Evolutionary conservation across 1,140 invertebrate genomes (phyloP).

Genomic region (Ceratitis capitata): DNA sequence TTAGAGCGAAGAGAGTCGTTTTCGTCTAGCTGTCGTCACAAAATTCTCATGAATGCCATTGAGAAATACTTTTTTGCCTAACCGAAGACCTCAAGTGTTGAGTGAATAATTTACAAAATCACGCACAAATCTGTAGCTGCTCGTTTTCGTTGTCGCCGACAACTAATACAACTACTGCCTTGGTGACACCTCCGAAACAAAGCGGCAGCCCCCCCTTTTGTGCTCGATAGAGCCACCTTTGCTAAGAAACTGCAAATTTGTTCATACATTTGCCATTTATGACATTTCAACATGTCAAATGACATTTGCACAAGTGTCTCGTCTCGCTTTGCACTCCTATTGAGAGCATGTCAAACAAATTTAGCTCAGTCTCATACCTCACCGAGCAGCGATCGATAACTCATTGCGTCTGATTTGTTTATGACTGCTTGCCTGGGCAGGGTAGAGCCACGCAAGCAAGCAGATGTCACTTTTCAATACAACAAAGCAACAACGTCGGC

Average conservation of each 20-base stretch:
- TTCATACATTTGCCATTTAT: background rate
- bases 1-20: background rate
- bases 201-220: no score
- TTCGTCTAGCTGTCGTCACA: background rate
- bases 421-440: background rate
- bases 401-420: background rate
- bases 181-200: no score
- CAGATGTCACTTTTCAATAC: background rate
- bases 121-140: background rate
- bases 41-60: background rate
- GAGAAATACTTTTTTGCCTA: background rate
- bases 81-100: background rate
- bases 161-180: background rate
- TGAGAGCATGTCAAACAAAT: constrained; percentile 28
- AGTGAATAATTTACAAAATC: background rate
- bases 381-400: background rate
- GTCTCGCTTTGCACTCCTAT: background rate
- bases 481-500: background rate
- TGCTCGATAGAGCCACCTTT: background rate
- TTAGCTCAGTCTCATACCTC: background rate
- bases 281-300: constrained; percentile 1
- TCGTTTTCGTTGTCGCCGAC: background rate
- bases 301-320: constrained; percentile 23
- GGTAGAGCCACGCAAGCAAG: background rate
- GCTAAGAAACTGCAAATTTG: background rate